Evolutionary conservation across 2,113 vertebrate species (phyloP), one percentile per base, ranked within the genome.

Genomic region (Alouatta palliata): DNA sequence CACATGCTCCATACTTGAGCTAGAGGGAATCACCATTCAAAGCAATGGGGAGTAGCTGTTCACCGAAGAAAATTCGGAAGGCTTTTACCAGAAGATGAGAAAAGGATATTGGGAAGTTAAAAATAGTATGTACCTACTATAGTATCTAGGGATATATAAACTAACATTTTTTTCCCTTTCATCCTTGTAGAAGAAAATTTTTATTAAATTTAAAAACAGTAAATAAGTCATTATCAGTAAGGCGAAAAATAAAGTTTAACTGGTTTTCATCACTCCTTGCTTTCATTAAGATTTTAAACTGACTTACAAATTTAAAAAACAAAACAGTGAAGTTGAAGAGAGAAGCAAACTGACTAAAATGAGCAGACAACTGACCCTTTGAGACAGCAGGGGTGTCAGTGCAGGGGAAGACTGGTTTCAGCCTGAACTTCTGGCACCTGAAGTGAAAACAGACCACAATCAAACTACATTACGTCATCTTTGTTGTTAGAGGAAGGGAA

Each of bases 281-380:
- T 73, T 93, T 84, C 40, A 79, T 21, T 14, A 66, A 80, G 45
- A 64, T 88, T 85, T 92, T 88, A 87, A 94, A 77, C 43, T 45
- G 43, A 73, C 1, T 70, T 70, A 32, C 37, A 37, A 95, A 71
- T 71, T 83, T 68, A 40, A 61, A 88, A 87, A 77, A 49, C 20
- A 66, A 87, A 73, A 32, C 20, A 49, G 40, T 25, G 30, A 47
- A 58, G 17, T 47, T 92, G 56, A 92, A 61, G 80, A 61, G 49
- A 87, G 20, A 93, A 80, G 30, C 37, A 86, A 95, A 64, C 21
- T 81, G 43, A 87, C 35, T 49, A 71, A 71, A 71, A 58, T 19
- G 32, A 71, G 64, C 40, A 81, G 25, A 23, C 17, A 27, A 58
- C 43, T 52, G 93, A 27, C 77, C 54, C 32, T 75, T 23, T 25